These are phyloP conservation scores for Cryptotermes secundus DNA, from an alignment of 1,140 invertebrate genomes.

Conservation along the genomic window DNA sequence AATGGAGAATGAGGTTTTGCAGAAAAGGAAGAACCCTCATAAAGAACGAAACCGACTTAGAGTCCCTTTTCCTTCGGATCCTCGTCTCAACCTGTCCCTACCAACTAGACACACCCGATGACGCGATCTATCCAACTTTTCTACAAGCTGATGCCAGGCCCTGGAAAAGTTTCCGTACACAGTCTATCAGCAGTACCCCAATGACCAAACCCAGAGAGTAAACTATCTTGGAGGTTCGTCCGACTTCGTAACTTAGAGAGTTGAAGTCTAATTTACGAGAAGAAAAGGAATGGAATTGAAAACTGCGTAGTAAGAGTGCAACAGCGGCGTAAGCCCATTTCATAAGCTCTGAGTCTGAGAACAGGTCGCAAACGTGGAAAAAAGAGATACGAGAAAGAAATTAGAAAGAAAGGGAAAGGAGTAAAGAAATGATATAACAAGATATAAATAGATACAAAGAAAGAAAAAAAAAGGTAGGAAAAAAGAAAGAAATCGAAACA, in stretches of 20 bases:
- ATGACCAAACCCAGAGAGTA: not conserved
- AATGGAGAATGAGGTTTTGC: not conserved
- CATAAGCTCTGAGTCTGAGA: not conserved
- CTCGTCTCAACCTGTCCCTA: not conserved
- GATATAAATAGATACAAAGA: no score
- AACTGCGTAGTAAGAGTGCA: not conserved
- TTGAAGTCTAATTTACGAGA: constrained; percentile 11
- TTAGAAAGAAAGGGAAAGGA: no score
- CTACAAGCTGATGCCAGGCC: not conserved
- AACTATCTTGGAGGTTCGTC: not conserved
- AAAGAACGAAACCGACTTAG: constrained; percentile 11
- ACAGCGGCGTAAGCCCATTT: not conserved
- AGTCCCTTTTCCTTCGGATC: not conserved
- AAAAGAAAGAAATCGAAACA: no score
- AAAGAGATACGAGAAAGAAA: no score
- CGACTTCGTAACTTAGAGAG: not conserved
- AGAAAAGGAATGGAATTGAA: not conserved
- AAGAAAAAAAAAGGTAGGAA: no score
- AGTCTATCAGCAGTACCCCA: not conserved
- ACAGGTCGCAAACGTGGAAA: no score
- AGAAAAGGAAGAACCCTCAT: not conserved
- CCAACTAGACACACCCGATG: not conserved
- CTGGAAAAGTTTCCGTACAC: not conserved
- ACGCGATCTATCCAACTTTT: not conserved
- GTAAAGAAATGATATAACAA: no score